Conservation (phyloP, 2,113 vertebrate species). For the Hystrix cristata region DNA sequence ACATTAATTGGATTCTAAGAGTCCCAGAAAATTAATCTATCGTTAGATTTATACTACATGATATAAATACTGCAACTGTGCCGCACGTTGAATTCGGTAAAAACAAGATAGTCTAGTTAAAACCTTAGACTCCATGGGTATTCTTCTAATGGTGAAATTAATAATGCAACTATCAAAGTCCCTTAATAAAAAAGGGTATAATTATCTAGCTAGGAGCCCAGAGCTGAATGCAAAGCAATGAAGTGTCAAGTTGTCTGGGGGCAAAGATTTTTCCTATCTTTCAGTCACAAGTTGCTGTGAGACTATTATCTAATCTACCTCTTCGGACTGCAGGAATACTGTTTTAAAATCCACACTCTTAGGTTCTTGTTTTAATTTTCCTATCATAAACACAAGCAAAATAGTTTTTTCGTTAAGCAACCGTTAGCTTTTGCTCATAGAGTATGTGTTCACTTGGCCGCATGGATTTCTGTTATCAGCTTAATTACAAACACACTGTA, state of each 20-base stretch:
- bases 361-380: conserved; percentile 29
- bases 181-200: not conserved
- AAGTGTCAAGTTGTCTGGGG: not conserved
- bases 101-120: conserved; percentile 50
- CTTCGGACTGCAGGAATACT: accelerated
- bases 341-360: not conserved
- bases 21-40: conserved; percentile 7
- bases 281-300: not conserved
- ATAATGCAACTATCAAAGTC: not conserved
- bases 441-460: not conserved
- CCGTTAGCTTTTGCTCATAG: not conserved
- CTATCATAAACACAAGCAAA: not conserved
- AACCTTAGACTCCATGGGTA: conserved; percentile 30
- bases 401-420: not conserved
- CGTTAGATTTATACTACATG: not conserved
- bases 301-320: not conserved
- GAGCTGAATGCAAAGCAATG: not conserved
- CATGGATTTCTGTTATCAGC: not conserved
- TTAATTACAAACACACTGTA: not conserved
- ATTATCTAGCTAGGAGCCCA: not conserved
- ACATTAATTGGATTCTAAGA: not conserved
- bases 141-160: not conserved
- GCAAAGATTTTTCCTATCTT: conserved; percentile 28
- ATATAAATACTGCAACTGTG: not conserved
- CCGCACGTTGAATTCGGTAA: not conserved